These are phyloP conservation scores for Gallinago media DNA, from an alignment of 2,113 vertebrate genomes.

Conservation along the genomic window DNA sequence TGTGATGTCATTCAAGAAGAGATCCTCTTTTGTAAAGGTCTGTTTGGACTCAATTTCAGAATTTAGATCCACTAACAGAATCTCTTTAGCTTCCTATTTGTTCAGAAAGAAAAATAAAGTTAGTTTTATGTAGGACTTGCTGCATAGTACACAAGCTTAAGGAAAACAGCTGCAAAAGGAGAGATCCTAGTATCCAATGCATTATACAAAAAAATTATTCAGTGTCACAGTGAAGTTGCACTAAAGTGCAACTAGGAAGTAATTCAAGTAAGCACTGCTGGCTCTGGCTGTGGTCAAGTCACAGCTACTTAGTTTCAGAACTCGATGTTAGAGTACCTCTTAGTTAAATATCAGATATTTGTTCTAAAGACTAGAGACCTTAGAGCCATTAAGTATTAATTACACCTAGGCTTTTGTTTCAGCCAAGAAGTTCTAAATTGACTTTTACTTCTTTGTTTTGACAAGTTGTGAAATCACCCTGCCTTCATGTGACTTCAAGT, in stretches of 20 bases:
- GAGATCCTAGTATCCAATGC: not conserved
- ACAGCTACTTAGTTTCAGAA: not conserved
- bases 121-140: conserved; percentile 38
- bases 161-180: not conserved
- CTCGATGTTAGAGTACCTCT: not conserved
- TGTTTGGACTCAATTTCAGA: conserved; percentile 94
- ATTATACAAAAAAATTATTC: not conserved
- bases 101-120: conserved; percentile 77
- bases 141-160: not conserved
- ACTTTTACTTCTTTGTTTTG: not conserved
- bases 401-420: not conserved
- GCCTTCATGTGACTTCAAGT: not conserved
- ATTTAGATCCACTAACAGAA: conserved; percentile 96
- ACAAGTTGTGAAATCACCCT: not conserved
- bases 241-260: not conserved
- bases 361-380: not conserved
- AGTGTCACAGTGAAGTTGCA: not conserved
- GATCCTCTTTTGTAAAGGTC: conserved; percentile 88
- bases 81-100: conserved; percentile 91
- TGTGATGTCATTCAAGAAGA: conserved; percentile 81
- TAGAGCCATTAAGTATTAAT: not conserved
- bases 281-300: not conserved
- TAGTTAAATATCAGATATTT: not conserved
- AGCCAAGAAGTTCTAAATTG: not conserved
- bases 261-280: not conserved